These are phyloP conservation scores for Macropis europaea DNA, from an alignment of 2,888 invertebrate genomes.

Conservation along the genomic window DNA sequence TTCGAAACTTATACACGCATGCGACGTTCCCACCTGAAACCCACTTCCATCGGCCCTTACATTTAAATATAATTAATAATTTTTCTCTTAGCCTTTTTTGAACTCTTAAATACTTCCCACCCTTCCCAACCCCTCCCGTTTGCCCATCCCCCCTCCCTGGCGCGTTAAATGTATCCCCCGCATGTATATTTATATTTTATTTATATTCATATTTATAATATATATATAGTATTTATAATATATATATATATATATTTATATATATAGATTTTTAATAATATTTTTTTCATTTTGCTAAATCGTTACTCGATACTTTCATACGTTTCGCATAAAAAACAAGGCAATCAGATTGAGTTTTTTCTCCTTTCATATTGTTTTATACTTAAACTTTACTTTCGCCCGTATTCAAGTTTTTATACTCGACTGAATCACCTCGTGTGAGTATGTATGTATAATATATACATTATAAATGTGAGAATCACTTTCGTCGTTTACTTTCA, in stretches of 20 bases:
- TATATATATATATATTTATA: constrained; percentile 49
- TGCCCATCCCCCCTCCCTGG: constrained; percentile 22
- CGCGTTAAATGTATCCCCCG: constrained; percentile 61
- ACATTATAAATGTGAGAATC: constrained; percentile 70
- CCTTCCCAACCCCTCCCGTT: constrained; percentile 35
- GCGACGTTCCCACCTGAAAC: constrained; percentile 24
- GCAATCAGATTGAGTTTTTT: constrained; percentile 78
- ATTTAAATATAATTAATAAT: constrained; percentile 36
- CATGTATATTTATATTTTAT: constrained; percentile 40
- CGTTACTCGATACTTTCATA: constrained; percentile 76
- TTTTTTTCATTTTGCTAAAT: constrained; percentile 68
- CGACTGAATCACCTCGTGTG: constrained; percentile 61
- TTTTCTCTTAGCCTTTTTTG: constrained; percentile 62
- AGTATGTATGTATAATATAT: constrained; percentile 52
- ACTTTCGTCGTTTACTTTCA: constrained; percentile 54
- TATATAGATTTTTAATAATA: constrained; percentile 64
- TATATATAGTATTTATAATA: constrained; percentile 52
- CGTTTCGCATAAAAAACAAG: constrained; percentile 79
- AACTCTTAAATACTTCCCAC: constrained; percentile 69
- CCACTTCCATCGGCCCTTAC: constrained; percentile 21
- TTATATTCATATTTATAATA: constrained; percentile 32
- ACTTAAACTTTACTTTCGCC: constrained; percentile 70
- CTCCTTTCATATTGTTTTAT: constrained; percentile 71
- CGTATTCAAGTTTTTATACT: constrained; percentile 66
- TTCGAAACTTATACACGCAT: constrained; percentile 71